Base-by-base conservation (phyloP, 2,888 invertebrate species). In the Dasypogon diadema region DNA sequence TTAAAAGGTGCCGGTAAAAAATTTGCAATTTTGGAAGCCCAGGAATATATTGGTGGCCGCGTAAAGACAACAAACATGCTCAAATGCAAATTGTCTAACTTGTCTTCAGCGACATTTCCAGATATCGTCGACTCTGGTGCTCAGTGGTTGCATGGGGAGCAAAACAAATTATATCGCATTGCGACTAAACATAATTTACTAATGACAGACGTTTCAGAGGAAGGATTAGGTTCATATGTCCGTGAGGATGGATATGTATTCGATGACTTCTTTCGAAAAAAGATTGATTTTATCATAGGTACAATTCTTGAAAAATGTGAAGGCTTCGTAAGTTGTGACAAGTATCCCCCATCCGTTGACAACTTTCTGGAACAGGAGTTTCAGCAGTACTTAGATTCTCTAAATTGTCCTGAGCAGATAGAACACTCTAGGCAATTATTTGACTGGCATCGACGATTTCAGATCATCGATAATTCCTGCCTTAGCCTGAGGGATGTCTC, bases 391-490 rank as follows among this genome's bases (percentile, higher is more conserved):
- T n/a, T 77, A 26, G 22, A 65, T 10, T 6, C n/a, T 42, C 30
- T 83, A 58, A 81, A 83, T 60, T 85, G 87, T 74, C 60, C 81
- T 1, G 76, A 82, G 1, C 82, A 83, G 12, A 79, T 81, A 12
- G 81, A 80, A 76, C 80, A 81, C 42, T 84, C 87, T 63, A 86
- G 87, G 79, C 88, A 90, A 77, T 81, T 91, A 30, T 89, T 88
- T 77, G 88, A 90, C 80, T 91, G 91, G 91, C 88, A 89, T 79
- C 80, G 88, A 55, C 87, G 88, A 74, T 91, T 90, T 83, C 88
- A 90, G 80, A 81, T 87, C 10, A 89, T 91, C 56, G 91, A 91
- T 81, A 91, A 91, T 84, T 88, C 90, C 6, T 91, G 91, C 80
- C 80, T 82, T 12, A 83, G 83, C 74, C 82, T 91, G 58, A 84